Evolutionary conservation across 2,113 vertebrate species (phyloP).

Genomic region (Cygnus atratus): DNA sequence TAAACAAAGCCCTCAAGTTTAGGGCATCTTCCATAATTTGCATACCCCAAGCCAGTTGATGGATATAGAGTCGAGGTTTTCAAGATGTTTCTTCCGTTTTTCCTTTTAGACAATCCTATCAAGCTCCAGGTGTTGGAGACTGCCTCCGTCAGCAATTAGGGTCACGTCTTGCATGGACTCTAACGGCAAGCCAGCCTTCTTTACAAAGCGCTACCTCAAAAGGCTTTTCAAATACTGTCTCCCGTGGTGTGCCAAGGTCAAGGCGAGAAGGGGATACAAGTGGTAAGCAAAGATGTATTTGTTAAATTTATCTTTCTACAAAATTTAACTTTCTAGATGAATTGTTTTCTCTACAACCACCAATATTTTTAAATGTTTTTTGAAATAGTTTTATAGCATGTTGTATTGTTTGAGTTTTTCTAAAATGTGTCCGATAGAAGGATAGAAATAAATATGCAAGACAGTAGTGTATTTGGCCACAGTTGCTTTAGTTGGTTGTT

Average conservation of each 20-base stretch:
- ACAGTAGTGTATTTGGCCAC: background rate
- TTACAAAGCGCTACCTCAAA: constrained; percentile 80
- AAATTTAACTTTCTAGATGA: background rate
- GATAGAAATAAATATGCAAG: background rate
- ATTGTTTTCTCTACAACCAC: background rate
- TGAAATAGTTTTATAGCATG: background rate
- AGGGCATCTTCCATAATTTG: background rate
- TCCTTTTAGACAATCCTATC: constrained; percentile 80
- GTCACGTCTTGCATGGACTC: constrained; percentile 89
- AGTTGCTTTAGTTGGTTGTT: background rate
- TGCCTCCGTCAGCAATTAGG: constrained; percentile 83
- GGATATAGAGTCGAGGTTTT: background rate
- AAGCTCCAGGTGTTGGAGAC: constrained; percentile 76
- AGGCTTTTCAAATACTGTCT: constrained; percentile 70
- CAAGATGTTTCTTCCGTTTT: background rate
- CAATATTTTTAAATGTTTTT: background rate
- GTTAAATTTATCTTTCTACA: background rate
- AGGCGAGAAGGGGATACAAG: constrained; percentile 85
- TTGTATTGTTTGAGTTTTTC: background rate
- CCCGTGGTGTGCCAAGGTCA: constrained; percentile 74
- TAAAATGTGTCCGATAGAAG: background rate
- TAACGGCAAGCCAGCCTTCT: constrained; percentile 82
- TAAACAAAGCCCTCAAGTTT: background rate
- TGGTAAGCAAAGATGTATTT: constrained; percentile 74
- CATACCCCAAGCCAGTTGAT: background rate